These are phyloP conservation scores for Leptoteleia sp. DNA, from an alignment of 1,140 invertebrate genomes.

Conservation along the genomic window DNA sequence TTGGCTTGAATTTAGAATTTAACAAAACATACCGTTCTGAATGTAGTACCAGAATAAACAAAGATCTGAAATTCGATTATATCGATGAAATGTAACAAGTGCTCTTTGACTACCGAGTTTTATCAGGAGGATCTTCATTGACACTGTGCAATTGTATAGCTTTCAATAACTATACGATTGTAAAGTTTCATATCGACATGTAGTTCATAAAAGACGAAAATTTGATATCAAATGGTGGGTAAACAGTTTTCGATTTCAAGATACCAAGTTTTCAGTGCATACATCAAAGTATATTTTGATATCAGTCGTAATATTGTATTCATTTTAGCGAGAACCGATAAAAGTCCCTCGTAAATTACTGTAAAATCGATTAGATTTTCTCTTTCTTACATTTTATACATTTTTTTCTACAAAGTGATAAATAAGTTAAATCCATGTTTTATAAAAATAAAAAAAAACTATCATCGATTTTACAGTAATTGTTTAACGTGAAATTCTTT, in stretches of 20 bases:
- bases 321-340: constrained; percentile 21
- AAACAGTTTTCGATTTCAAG: constrained; percentile 12
- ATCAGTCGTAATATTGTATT: constrained; percentile 37
- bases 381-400: constrained; percentile 18
- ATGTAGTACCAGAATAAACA: constrained; percentile 13
- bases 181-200: background rate
- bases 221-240: constrained; percentile 30
- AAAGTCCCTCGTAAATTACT: constrained; percentile 6
- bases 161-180: no score
- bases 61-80: constrained; percentile 19
- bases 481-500: background rate
- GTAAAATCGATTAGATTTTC: constrained; percentile 16
- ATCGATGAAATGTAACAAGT: constrained; percentile 38
- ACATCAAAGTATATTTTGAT: constrained; percentile 48
- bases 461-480: constrained; percentile 24
- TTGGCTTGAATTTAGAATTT: constrained; percentile 36
- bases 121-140: constrained; percentile 8
- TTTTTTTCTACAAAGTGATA: no score
- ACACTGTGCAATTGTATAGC: background rate
- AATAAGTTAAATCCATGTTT: no score
- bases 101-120: constrained; percentile 46
- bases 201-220: constrained; percentile 23
- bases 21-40: constrained; percentile 15
- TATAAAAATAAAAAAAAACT: background rate
- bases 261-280: constrained; percentile 15